Conservation (phyloP, 2,797 vertebrate species). For the Bryconaethiops microstoma region DNA sequence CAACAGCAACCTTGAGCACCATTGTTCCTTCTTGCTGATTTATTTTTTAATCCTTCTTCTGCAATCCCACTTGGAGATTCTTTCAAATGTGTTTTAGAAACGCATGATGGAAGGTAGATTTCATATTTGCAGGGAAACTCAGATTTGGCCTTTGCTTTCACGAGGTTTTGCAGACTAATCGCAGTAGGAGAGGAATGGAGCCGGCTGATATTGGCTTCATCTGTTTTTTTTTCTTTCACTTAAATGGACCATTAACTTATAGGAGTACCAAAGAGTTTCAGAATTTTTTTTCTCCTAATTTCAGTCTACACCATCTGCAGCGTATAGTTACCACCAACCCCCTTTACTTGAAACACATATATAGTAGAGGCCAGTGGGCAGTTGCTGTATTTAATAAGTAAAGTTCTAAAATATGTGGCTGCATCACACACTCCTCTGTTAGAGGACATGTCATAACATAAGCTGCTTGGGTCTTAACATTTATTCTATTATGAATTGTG, state of each 20-base stretch:
- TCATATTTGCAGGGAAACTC: constrained; percentile 23
- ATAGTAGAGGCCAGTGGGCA: no score
- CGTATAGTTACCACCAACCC: no score
- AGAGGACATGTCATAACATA: no score
- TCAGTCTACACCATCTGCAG: background rate
- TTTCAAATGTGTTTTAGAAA: constrained; percentile 34
- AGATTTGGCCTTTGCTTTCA: constrained; percentile 12
- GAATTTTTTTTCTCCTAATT: constrained; percentile 13
- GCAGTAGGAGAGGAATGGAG: constrained; percentile 10
- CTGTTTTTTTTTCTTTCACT: constrained; percentile 13
- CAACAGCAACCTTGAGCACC: constrained; percentile 42
- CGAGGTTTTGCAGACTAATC: background rate
- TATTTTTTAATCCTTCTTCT: constrained; percentile 51
- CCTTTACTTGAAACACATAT: no score
- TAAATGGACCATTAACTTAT: background rate
- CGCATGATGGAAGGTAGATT: constrained; percentile 24
- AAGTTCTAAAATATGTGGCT: no score
- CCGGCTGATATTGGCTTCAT: background rate
- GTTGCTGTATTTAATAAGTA: no score
- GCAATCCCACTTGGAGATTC: constrained; percentile 38
- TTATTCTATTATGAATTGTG: background rate
- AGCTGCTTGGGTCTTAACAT: no score
- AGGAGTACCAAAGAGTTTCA: background rate
- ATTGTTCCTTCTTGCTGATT: constrained; percentile 18
- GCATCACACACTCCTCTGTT: no score